Conservation (phyloP, 2,113 vertebrate genomes). For the Pionites leucogaster region DNA sequence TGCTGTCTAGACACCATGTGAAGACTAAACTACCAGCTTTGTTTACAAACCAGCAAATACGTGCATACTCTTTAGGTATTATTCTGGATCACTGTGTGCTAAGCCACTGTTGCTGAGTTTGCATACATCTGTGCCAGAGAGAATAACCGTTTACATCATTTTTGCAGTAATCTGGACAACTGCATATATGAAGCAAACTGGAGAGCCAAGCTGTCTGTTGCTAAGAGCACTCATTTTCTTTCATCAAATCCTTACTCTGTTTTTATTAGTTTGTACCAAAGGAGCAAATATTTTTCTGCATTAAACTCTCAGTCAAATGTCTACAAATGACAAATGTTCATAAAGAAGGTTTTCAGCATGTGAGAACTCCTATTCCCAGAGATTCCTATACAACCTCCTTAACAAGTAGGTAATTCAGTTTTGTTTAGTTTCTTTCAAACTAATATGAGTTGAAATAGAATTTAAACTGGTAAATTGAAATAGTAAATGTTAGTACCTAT, state of each 20-base stretch:
- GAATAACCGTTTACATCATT: background rate
- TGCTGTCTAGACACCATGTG: slow-evolving; percentile 59
- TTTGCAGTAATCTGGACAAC: background rate
- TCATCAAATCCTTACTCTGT: background rate
- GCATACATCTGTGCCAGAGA: background rate
- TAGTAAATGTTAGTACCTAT: background rate
- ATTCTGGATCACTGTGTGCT: background rate
- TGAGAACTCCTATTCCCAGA: background rate
- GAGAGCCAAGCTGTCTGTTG: background rate
- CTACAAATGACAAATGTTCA: background rate
- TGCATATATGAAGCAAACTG: background rate
- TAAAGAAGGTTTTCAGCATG: background rate
- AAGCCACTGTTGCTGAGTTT: background rate
- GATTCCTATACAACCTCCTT: background rate
- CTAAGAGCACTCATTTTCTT: background rate
- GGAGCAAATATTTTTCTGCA: background rate
- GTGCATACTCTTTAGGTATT: background rate
- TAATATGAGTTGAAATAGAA: background rate
- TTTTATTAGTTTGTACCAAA: background rate
- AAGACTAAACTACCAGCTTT: slow-evolving; percentile 27
- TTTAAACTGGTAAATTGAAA: background rate
- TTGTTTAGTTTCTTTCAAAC: background rate
- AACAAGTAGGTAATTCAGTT: background rate
- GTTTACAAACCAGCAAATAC: slow-evolving; percentile 45
- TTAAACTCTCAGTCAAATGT: background rate